Evolutionary conservation across 1,140 invertebrate genomes (phyloP).

Genomic region (Theocolax elegans): DNA sequence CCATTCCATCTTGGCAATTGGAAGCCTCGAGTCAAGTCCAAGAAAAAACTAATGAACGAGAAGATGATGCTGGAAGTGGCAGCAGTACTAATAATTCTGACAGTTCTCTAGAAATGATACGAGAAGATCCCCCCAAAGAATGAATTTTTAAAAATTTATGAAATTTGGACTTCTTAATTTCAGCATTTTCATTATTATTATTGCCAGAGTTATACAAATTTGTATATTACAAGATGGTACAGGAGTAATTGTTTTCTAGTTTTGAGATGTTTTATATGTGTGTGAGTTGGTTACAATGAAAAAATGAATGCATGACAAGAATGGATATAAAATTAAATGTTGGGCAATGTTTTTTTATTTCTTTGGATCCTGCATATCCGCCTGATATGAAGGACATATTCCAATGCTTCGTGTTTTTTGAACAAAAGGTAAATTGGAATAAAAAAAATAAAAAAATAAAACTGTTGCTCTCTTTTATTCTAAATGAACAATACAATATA

Average conservation of each 20-base stretch:
- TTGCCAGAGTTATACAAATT: slow-evolving; percentile 17
- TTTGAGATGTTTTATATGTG: slow-evolving; percentile 41
- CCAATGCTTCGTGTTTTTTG: slow-evolving; percentile 11
- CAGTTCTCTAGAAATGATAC: slow-evolving; percentile 67
- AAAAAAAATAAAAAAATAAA: slow-evolving; percentile 33
- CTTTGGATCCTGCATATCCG: slow-evolving; percentile 23
- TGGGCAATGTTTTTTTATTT: slow-evolving; percentile 37
- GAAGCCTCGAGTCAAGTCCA: slow-evolving; percentile 56
- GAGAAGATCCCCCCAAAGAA: slow-evolving; percentile 64
- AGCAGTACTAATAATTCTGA: slow-evolving; percentile 67
- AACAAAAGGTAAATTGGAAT: slow-evolving; percentile 29
- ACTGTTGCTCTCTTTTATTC: slow-evolving; percentile 32
- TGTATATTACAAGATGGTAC: slow-evolving; percentile 7
- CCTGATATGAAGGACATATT: slow-evolving; percentile 6
- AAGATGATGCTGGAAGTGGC: slow-evolving; percentile 65
- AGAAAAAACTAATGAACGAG: slow-evolving; percentile 60
- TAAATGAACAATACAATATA: slow-evolving; percentile 38
- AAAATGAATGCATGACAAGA: slow-evolving; percentile 21
- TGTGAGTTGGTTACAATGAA: slow-evolving; percentile 17
- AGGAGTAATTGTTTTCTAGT: slow-evolving; percentile 39
- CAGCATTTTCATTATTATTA: slow-evolving; percentile 32
- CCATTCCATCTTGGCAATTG: slow-evolving; percentile 82
- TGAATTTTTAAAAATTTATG: slow-evolving; percentile 43
- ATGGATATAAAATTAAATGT: slow-evolving; percentile 32
- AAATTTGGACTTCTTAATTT: slow-evolving; percentile 20